These are phyloP conservation scores for Danaus chrysippus DNA, from an alignment of 2,888 invertebrate genomes.

Conservation along the genomic window DNA sequence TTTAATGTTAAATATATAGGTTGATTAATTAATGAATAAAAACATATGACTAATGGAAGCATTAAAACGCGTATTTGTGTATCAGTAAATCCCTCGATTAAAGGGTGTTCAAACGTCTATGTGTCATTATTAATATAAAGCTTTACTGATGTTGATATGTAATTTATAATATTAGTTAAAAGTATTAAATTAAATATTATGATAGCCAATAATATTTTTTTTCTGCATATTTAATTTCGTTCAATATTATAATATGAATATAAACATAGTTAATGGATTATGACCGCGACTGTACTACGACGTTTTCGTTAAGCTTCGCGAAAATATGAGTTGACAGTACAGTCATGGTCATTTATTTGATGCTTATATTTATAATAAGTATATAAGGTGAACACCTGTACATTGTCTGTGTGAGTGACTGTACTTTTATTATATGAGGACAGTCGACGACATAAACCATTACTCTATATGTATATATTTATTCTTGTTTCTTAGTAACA, in stretches of 20 bases:
- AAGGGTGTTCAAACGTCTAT: slow-evolving; percentile 37
- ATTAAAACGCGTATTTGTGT: slow-evolving; percentile 33
- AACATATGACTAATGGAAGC: background rate
- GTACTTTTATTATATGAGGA: slow-evolving; percentile 3
- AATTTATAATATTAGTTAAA: background rate
- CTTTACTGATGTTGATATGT: slow-evolving; percentile 19
- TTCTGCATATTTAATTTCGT: too few species aligned
- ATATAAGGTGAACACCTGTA: background rate
- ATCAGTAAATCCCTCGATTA: slow-evolving; percentile 35
- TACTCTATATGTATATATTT: background rate
- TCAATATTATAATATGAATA: slow-evolving; percentile 5
- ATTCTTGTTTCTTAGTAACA: background rate
- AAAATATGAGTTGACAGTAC: slow-evolving; percentile 32
- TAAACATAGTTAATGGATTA: slow-evolving; percentile 17
- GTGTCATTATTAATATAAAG: slow-evolving; percentile 38
- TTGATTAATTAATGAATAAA: background rate
- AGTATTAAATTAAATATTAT: too few species aligned
- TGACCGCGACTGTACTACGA: slow-evolving; percentile 39
- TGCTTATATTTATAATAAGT: background rate
- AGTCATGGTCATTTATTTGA: slow-evolving; percentile 10
- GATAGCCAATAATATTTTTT: too few species aligned
- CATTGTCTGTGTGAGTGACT: background rate
- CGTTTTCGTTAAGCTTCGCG: slow-evolving; percentile 40
- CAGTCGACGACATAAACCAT: background rate
- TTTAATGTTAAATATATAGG: background rate